Base-by-base conservation (phyloP, 92 coral and sea anemone genomes). In the Parazoanthus swiftii region DNA sequence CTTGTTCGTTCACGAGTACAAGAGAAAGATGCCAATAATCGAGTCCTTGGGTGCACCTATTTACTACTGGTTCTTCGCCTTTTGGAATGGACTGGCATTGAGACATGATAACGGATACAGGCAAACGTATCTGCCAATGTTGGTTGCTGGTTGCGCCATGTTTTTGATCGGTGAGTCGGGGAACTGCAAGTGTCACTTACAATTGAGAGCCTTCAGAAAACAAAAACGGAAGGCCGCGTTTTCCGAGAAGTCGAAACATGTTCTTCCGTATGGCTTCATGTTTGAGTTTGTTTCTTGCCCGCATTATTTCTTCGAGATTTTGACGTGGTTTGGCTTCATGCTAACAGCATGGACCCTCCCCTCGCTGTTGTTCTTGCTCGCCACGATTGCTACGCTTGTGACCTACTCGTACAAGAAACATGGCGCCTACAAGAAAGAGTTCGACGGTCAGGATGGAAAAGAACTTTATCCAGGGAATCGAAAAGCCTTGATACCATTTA, bases 41-140 rank as follows among this genome's bases (percentile, higher is more conserved):
- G 98, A 95, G 67, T 81, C 92, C 79, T 35, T 92, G 50, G 98
- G 98, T 39, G 98, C 96, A 76, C 98, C 96, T 4, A 44, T 95
- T 29, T 95, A 93, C 78, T 95, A 93, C 81, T 95, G 98, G 98
- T 85, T 93, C 86, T 95, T 95, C 79, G 94, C 95, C 7, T 89
- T 93, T 42, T 95, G 98, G 96, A 92, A 72, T 71, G 98, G 95
- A 56, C 54, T 88, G 71, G 92, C 98, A 23, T 43, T 91, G 33
- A 93, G 98, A 35, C 91, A 85, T 44, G 94, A 93, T 21, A 93
- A 92, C 71, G 93, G 93, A 11, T 95, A 95, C 85, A 78, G 85
- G 59, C 98, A 89, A 35, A 92, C 98, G 1, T 92, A 74, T 71
- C 74, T 93, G 5, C 58, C 94, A 10, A 74, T 95, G 89, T 75